Conservation (phyloP, 2,888 invertebrate species). For the Gisinianus flammeolus region DNA sequence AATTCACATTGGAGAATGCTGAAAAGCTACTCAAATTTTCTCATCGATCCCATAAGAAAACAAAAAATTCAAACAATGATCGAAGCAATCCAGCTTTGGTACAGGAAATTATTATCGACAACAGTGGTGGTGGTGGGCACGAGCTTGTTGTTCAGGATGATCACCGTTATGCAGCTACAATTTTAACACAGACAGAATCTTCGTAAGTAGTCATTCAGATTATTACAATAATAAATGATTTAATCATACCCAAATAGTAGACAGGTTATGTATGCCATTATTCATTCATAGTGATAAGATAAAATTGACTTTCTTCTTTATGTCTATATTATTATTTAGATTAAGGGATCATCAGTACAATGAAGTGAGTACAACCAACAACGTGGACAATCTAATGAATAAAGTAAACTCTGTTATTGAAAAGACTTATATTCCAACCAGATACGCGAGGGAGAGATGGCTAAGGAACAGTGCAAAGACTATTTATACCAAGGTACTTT, state of each 20-base stretch:
- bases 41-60: background rate
- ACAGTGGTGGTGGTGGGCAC: no score
- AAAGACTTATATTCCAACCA: conserved; percentile 40
- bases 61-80: background rate
- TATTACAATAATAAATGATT: background rate
- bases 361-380: conserved; percentile 31
- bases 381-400: background rate
- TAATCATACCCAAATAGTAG: no score
- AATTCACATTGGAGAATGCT: conserved; percentile 25
- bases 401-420: background rate
- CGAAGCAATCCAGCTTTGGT: background rate
- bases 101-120: no score
- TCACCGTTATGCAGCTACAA: conserved; percentile 56
- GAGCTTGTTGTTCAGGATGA: conserved; percentile 40
- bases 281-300: background rate
- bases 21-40: conserved; percentile 6
- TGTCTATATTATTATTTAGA: conserved; percentile 8
- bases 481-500: conserved; percentile 48
- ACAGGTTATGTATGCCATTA: background rate
- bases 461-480: conserved; percentile 38
- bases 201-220: conserved; percentile 43
- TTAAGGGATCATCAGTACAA: conserved; percentile 55
- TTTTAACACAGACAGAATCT: conserved; percentile 48
- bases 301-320: background rate
- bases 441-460: conserved; percentile 42